These are phyloP conservation scores for Caenorhabditis elegans DNA, from an alignment of 1,140 invertebrate genomes.

Conservation along the genomic window WBcel235 BX284602.5:4620001-4620500, in stretches of 20 bases:
- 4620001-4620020: too few relatives aligned
- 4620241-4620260: neutral
- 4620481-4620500: constrained; percentile 8
- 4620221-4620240: neutral
- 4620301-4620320: neutral
- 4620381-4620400: too few relatives aligned
- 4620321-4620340: neutral
- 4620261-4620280: too few relatives aligned
- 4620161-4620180: neutral
- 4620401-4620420: neutral
- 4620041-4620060: too few relatives aligned
- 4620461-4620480: neutral
- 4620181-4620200: constrained; percentile 21
- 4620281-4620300: neutral
- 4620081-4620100: too few relatives aligned
- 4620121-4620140: too few relatives aligned
- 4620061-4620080: too few relatives aligned
- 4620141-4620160: too few relatives aligned
- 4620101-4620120: too few relatives aligned
- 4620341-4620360: neutral
- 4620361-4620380: neutral
- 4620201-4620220: neutral
- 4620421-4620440: neutral
- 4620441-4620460: constrained; percentile 3
- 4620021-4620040: too few relatives aligned